phyloP scores from a whole-genome alignment of 2,888 invertebrate species.

The Patella depressa region DNA sequence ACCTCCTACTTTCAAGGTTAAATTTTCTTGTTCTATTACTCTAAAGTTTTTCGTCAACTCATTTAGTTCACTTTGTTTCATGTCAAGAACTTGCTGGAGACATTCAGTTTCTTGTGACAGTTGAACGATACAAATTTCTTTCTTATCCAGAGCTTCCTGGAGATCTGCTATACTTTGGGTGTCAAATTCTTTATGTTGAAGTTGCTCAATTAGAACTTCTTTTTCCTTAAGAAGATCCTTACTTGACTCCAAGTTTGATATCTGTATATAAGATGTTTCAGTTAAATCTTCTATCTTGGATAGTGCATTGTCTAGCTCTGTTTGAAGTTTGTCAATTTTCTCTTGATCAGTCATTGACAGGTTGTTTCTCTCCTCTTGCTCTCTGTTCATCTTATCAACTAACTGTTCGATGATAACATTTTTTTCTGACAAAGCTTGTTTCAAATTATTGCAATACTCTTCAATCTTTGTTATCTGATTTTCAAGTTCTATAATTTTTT shows the following conservation, averaged over 20 bases:
- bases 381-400: conserved; percentile 29
- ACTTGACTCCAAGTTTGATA: conserved; percentile 14
- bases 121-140: conserved; percentile 7
- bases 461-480: conserved; percentile 33
- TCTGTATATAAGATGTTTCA: conserved; percentile 15
- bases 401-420: conserved; percentile 30
- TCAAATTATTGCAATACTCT: conserved; percentile 30
- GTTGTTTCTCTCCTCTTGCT: conserved; percentile 32
- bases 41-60: no score
- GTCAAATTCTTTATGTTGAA: conserved; percentile 11
- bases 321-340: conserved; percentile 16
- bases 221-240: conserved; percentile 9
- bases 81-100: no score
- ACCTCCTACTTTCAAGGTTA: conserved; percentile 5
- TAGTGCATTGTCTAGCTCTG: conserved; percentile 18
- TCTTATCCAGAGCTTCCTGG: conserved; percentile 14
- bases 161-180: conserved; percentile 14
- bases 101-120: no score
- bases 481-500: conserved; percentile 9
- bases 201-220: conserved; percentile 11
- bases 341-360: conserved; percentile 17
- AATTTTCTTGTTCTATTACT: no score
- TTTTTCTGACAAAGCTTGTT: conserved; percentile 34
- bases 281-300: conserved; percentile 9
- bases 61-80: no score